Evolutionary conservation across 2,113 vertebrate species (phyloP), one percentile per base, ranked within the genome.

Genomic region (Platichthys flesus): DNA sequence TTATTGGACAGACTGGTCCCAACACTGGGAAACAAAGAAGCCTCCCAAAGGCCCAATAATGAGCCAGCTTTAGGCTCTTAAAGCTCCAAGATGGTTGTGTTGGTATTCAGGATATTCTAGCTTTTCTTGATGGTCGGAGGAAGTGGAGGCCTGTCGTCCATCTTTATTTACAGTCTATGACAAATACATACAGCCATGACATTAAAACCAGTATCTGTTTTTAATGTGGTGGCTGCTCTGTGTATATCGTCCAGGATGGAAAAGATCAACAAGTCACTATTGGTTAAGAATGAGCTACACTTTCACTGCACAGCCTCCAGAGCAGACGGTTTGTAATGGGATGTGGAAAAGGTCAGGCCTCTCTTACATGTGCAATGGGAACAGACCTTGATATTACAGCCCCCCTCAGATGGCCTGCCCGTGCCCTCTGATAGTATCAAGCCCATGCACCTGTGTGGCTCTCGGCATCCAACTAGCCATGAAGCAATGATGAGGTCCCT

Each of bases 401-500:
- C 56, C 78, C 16, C 10, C 31, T 51, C 24, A 47, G 47, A 57
- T 77, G 26, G 31, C 80, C 71, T 24, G 51, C n/a, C 47, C 28
- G 24, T 40, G 54, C 60, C 74, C 61, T 66, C 45, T 59, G 71
- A 79, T 78, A 18, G 62, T 24, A 76, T 76, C 66, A 74, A 65
- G 31, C 67, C 77, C 42, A 45, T 7, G 37, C 54, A 74, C 52
- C 68, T 63, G 47, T 58, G 56, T 26, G 64, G 68, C 59, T 65
- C 66, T 61, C 51, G 16, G 40, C 58, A 64, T 71, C 58, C 69
- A 83, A 57, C 61, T 66, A 83, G 70, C 72, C 67, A 73, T 18
- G 18, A 71, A 80, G 85, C 76, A 89, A 75, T 74, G 61, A 92
- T 89, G 85, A 90, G 83, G 79, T 90, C 83, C 72, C 87, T 2